Percentiles rank a stretch among this genome's conserved stretches.
phyloP scores from a whole-genome alignment of 2,797 vertebrate genomes.

The Squalus acanthias region DNA sequence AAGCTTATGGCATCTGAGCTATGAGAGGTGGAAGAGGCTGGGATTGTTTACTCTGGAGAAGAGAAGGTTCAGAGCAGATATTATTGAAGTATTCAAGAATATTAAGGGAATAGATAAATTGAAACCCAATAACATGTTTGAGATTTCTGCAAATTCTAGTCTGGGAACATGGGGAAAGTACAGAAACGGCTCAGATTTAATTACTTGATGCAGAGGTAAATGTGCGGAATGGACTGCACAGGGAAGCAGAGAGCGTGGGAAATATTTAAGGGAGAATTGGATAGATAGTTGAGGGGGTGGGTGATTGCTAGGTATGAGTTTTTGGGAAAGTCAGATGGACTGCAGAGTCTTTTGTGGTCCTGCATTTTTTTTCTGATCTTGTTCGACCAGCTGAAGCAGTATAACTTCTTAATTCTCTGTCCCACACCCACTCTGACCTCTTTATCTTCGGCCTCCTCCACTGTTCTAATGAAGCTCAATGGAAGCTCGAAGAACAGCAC shows the following conservation, averaged over 20 bases:
- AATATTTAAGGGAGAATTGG: neutral
- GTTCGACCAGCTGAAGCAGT: neutral
- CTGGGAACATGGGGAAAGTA: neutral
- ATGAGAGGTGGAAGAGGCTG: neutral
- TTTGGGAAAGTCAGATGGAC: neutral
- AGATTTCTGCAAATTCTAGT: neutral
- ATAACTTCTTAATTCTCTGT: neutral
- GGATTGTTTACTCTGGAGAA: neutral
- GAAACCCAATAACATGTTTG: neutral
- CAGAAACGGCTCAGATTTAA: neutral
- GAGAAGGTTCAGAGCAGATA: neutral
- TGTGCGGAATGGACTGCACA: neutral
- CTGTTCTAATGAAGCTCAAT: neutral
- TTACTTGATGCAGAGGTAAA: neutral
- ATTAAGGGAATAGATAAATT: neutral
- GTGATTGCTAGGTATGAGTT: neutral
- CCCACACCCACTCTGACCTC: neutral
- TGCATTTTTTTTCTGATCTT: neutral
- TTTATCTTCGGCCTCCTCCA: neutral
- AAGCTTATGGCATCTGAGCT: neutral
- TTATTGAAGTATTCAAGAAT: slow-evolving; percentile 1
- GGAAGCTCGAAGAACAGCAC: no score
- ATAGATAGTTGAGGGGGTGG: neutral
- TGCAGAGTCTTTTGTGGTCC: neutral
- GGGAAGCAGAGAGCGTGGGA: neutral